phyloP scores from a whole-genome alignment of 2,797 vertebrate genomes.

The Eremophila alpestris region DNA sequence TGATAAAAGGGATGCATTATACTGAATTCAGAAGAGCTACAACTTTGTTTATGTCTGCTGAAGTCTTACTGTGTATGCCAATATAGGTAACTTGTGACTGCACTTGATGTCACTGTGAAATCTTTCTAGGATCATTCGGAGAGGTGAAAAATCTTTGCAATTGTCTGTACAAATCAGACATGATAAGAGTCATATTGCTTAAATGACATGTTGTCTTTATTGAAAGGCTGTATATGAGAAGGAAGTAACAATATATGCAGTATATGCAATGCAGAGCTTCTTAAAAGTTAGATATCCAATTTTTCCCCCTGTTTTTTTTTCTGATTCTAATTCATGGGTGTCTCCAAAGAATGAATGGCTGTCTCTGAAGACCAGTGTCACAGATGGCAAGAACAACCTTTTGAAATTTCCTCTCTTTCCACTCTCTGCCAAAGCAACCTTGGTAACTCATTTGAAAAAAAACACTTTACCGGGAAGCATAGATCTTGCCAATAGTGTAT shows the following conservation, averaged over 20 bases:
- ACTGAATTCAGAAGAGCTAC: neutral
- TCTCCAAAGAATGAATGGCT: neutral
- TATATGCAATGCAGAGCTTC: neutral
- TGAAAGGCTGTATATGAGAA: neutral
- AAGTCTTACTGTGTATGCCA: neutral
- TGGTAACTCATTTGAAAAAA: neutral
- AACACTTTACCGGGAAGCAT: neutral
- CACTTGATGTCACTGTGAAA: neutral
- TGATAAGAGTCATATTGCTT: neutral
- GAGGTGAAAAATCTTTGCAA: neutral
- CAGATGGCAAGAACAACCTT: neutral
- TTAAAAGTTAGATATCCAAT: neutral
- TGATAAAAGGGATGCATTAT: neutral
- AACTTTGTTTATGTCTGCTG: neutral
- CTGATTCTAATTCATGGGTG: fast-evolving
- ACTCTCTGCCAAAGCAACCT: neutral
- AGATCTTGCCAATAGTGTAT: neutral
- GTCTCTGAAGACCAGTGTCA: neutral
- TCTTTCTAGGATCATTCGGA: neutral
- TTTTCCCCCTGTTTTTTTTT: neutral
- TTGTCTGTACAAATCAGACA: neutral
- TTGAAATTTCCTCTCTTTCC: neutral
- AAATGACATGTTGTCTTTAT: neutral
- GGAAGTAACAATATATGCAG: neutral
- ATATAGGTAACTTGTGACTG: neutral